Evolutionary conservation across 2,888 invertebrate genomes (phyloP).

Genomic region (Conomelus anceps): DNA sequence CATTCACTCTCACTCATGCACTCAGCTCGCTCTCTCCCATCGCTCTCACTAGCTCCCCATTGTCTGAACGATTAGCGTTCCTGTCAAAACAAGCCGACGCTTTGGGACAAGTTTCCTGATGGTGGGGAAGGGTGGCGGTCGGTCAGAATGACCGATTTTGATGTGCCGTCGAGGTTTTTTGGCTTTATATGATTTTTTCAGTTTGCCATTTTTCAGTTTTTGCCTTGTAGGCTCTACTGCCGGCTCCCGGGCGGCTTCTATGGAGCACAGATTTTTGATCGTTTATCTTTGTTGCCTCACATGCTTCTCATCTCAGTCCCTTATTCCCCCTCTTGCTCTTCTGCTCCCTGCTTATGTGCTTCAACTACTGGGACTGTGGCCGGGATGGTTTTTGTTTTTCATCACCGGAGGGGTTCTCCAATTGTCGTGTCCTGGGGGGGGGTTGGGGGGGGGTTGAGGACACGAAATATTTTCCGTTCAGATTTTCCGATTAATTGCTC

Average conservation of each 20-base stretch:
- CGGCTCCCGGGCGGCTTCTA: background rate
- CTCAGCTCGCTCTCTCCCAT: too few species aligned
- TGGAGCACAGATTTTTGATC: background rate
- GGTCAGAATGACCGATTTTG: background rate
- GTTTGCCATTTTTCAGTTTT: background rate
- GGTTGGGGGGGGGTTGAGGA: background rate
- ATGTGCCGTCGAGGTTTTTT: background rate
- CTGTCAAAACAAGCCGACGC: background rate
- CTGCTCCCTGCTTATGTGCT: background rate
- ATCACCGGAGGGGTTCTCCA: background rate
- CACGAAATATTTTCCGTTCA: background rate
- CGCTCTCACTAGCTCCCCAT: background rate
- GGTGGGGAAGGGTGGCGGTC: background rate
- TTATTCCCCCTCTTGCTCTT: slow-evolving; percentile 6
- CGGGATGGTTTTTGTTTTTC: background rate
- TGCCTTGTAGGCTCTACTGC: background rate
- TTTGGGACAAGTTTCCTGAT: background rate
- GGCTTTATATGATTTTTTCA: background rate
- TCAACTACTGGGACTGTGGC: background rate
- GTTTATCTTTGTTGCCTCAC: background rate
- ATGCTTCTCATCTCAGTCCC: background rate
- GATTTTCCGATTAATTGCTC: background rate
- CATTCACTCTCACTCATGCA: too few species aligned
- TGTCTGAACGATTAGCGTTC: background rate
- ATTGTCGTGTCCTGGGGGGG: background rate